Percentiles rank a stretch among this genome's conserved stretches.
Evolutionary conservation across 2,113 vertebrate species (phyloP).

Genomic region (Psettodes erumei): DNA sequence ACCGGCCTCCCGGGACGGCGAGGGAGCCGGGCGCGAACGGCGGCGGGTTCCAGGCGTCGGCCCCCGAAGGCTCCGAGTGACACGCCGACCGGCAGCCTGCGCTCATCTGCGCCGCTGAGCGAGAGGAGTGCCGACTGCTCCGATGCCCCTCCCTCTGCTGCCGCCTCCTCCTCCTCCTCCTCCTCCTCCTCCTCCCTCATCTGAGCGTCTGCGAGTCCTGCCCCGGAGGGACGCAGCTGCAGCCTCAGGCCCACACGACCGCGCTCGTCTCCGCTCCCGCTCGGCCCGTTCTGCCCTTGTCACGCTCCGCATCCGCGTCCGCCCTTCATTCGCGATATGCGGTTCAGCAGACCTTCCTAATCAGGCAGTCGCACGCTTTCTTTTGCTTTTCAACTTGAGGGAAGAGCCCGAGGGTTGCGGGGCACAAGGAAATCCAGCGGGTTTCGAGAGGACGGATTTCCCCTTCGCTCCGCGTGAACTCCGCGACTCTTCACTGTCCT

Average conservation of each 20-base stretch:
- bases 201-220: constrained; percentile 49
- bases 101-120: constrained; percentile 54
- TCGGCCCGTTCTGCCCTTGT: constrained; percentile 18
- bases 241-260: constrained; percentile 48
- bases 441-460: background rate
- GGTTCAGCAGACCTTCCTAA: background rate
- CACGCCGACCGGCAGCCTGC: constrained; percentile 56
- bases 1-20: constrained; percentile 35
- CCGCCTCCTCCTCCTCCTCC: constrained; percentile 42
- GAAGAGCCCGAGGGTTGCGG: background rate
- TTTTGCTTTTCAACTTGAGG: background rate
- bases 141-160: constrained; percentile 61
- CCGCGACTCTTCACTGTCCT: constrained; percentile 26
- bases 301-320: too few relatives aligned
- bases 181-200: constrained; percentile 49
- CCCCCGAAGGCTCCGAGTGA: constrained; percentile 53
- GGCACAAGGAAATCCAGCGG: constrained; percentile 2
- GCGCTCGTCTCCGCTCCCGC: constrained; percentile 1
- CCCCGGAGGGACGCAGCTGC: constrained; percentile 50
- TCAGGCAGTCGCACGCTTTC: background rate
- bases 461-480: constrained; percentile 5
- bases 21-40: constrained; percentile 5
- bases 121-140: constrained; percentile 54
- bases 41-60: constrained; percentile 1
- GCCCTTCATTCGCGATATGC: background rate